phyloP scores from a whole-genome alignment of 1,140 invertebrate genomes.

The Limonius californicus region DNA sequence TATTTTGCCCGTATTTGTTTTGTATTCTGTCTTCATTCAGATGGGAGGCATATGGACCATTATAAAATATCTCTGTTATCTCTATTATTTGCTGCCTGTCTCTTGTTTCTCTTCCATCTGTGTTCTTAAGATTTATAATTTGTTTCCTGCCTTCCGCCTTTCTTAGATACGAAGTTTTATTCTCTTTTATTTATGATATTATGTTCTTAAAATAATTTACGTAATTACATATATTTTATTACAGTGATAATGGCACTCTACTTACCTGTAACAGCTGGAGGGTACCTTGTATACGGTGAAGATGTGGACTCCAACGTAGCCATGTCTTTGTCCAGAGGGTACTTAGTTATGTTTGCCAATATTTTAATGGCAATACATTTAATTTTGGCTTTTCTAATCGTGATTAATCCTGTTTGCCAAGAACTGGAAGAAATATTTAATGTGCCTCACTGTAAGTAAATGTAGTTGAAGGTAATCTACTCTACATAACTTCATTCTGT shows the following conservation, averaged over 20 bases:
- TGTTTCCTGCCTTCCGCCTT: too few relatives aligned
- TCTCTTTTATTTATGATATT: too few relatives aligned
- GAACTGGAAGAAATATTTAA: constrained; percentile 66
- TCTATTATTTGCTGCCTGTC: too few relatives aligned
- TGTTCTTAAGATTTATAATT: too few relatives aligned
- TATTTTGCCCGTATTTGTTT: too few relatives aligned
- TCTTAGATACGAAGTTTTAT: too few relatives aligned
- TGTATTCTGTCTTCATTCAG: too few relatives aligned
- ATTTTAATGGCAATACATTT: constrained; percentile 60
- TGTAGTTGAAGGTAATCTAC: background rate
- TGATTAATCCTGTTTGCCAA: constrained; percentile 64
- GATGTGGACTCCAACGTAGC: constrained; percentile 54
- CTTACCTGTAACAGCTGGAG: constrained; percentile 54
- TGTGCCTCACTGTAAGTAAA: constrained; percentile 57
- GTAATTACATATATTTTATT: constrained; percentile 36
- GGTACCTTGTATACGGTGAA: constrained; percentile 60
- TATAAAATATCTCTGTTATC: too few relatives aligned
- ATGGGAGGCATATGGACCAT: too few relatives aligned
- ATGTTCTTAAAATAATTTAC: too few relatives aligned
- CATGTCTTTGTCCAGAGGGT: constrained; percentile 49
- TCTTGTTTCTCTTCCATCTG: too few relatives aligned
- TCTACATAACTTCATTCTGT: constrained; percentile 21
- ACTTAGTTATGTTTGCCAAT: constrained; percentile 53
- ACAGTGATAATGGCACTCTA: constrained; percentile 58
- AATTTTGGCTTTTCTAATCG: constrained; percentile 61